Percentiles rank a stretch among this genome's conserved stretches.
These are phyloP conservation scores for Maccullochella peelii DNA, from an alignment of 2,113 vertebrate genomes.

Conservation along the genomic window DNA sequence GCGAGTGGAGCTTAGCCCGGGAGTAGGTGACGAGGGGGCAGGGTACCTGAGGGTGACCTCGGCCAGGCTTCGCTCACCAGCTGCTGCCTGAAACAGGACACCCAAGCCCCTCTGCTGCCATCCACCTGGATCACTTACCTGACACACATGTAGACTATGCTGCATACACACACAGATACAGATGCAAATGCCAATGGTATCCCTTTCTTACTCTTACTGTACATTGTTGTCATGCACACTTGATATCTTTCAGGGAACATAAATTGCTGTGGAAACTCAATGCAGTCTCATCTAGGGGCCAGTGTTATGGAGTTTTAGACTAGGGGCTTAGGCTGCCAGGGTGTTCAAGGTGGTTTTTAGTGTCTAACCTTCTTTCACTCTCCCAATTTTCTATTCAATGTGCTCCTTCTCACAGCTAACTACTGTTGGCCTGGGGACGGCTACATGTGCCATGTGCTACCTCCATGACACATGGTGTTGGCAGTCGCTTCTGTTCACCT, in stretches of 20 bases:
- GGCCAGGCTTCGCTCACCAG: slow-evolving; percentile 76
- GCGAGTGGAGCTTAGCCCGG: slow-evolving; percentile 47
- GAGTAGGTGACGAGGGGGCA: slow-evolving; percentile 42
- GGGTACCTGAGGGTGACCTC: slow-evolving; percentile 73
- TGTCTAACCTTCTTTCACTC: not conserved
- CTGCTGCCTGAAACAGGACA: slow-evolving; percentile 83
- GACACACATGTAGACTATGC: slow-evolving; percentile 40
- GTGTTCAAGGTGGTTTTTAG: not conserved
- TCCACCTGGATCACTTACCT: slow-evolving; percentile 81
- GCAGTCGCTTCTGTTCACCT: slow-evolving; percentile 21
- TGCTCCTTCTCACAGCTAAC: not conserved
- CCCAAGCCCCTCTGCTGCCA: slow-evolving; percentile 56
- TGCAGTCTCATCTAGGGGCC: not conserved
- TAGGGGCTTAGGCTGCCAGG: not conserved
- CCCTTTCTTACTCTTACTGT: not conserved
- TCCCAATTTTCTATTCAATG: not conserved
- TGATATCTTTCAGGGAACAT: not conserved
- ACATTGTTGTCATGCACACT: not conserved
- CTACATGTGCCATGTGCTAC: not conserved
- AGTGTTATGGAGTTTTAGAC: not conserved
- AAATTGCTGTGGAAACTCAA: not conserved
- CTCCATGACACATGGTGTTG: slow-evolving; percentile 4
- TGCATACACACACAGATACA: slow-evolving; percentile 23
- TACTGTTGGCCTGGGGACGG: not conserved
- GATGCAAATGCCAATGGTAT: slow-evolving; percentile 56